phyloP scores from a whole-genome alignment of 30 jellyfish, hydroid and myxozoan species.

The Chrysaora quinquecirrha region DNA sequence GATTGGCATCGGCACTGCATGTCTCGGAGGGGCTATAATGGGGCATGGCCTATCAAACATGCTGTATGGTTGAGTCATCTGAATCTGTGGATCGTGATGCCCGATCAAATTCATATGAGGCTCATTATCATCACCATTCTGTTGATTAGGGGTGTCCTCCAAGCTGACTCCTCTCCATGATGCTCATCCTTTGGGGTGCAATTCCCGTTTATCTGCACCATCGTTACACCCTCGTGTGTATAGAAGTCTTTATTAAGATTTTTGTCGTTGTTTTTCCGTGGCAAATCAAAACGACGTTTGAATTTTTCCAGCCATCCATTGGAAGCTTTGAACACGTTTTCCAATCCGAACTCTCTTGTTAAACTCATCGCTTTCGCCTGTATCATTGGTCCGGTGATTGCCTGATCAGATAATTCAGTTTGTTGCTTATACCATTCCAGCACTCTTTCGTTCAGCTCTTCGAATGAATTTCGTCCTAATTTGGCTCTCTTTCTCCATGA shows the following conservation, averaged over 20 bases:
- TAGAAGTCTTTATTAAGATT: too few species aligned
- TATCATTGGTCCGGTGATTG: constrained; percentile 62
- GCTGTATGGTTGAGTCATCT: not conserved
- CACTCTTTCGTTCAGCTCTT: constrained; percentile 47
- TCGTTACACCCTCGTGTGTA: constrained; percentile 39
- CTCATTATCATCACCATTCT: not conserved
- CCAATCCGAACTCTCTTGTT: constrained; percentile 46
- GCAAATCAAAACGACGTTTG: constrained; percentile 47
- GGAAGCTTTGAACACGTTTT: constrained; percentile 70
- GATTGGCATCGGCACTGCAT: too few species aligned
- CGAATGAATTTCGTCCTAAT: constrained; percentile 39
- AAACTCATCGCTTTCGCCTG: constrained; percentile 53
- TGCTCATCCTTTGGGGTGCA: not conserved
- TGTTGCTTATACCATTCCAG: constrained; percentile 41
- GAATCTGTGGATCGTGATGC: not conserved
- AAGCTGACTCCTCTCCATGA: not conserved
- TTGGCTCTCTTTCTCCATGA: constrained; percentile 56
- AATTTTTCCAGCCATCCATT: constrained; percentile 76
- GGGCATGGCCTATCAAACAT: not conserved
- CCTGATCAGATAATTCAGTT: not conserved
- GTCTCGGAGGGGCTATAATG: too few species aligned
- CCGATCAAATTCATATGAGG: not conserved
- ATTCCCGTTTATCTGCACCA: constrained; percentile 41
- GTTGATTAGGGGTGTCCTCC: too few species aligned
- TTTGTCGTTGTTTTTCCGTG: constrained; percentile 15